Base-by-base conservation (phyloP, 2,888 invertebrate species). In the Mythimna lalbum region DNA sequence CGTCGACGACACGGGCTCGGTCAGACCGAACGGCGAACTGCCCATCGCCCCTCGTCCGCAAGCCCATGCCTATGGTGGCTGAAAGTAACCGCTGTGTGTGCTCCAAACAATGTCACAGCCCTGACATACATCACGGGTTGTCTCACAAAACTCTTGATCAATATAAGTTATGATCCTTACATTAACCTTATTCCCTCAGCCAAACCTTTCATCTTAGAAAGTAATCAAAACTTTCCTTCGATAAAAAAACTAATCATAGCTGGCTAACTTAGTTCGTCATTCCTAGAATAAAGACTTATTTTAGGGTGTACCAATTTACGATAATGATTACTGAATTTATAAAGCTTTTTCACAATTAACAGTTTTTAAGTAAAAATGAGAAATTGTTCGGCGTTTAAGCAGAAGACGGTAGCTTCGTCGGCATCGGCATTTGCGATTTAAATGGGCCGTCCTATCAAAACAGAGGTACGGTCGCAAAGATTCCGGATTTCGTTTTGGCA, bases 381-480 rank as follows among this genome's bases (percentile, higher is more conserved):
- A 74, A 80, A 80, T 73, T 59, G 49, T 64, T 76, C 33, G 50
- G 61, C 60, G 52, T 83, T 84, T 85, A 63, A 68, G 82, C 84
- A 85, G 86, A 87, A 83, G 84, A 68, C 83, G 77, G 83, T 70
- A 82, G 69, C 84, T 78, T 84, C 80, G 17, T 36, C 50, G 82
- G 69, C 84, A 79, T 85, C 74, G 84, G 86, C 86, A 91, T 91
- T 88, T 87, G 87, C 87, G 86, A 89, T 89, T 88, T 86, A 77
- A 91, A 91, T 90, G 90, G 90, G 73, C 85, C 83, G 86, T 91
- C 92, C 92, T 92, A 92, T 91, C 87, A 92, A 91, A 92, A 92
- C 90, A 92, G 77, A 71, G 86, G 81, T 84, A 81, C 82, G 57
- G 57, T 21, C 57, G 87, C 80, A 63, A 82, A 74, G 86, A 88